phyloP scores from a whole-genome alignment of 2,888 invertebrate species.

The Autographa pulchrina region DNA sequence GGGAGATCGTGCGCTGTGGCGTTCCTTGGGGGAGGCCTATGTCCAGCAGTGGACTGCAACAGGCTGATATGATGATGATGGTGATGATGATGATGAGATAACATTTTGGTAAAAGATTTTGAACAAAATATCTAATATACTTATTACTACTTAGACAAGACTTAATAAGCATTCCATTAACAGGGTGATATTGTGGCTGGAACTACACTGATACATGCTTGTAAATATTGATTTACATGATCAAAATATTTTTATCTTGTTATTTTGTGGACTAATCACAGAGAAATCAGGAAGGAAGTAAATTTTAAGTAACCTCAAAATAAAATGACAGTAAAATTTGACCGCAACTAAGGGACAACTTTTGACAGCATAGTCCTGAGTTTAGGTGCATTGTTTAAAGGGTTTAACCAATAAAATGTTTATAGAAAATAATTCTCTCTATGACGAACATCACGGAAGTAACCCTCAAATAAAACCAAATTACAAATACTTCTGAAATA shows the following conservation, averaged over 20 bases:
- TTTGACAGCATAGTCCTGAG: not conserved
- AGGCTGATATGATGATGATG: too few species aligned
- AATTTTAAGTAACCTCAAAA: not conserved
- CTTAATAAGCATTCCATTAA: too few species aligned
- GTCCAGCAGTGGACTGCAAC: too few species aligned
- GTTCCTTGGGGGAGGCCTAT: too few species aligned
- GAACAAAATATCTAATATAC: not conserved
- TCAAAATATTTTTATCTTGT: too few species aligned
- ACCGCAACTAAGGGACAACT: not conserved
- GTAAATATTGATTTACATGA: too few species aligned
- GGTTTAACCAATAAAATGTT: not conserved
- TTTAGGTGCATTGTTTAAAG: not conserved
- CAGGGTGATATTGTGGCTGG: too few species aligned
- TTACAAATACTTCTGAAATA: conserved; percentile 38
- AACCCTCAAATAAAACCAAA: conserved; percentile 28
- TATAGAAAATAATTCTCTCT: conserved; percentile 17
- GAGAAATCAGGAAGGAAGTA: too few species aligned
- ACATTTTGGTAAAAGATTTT: not conserved
- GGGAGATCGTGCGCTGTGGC: too few species aligned
- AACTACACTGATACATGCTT: too few species aligned
- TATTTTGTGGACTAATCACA: too few species aligned
- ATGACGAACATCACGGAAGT: conserved; percentile 1
- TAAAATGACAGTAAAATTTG: not conserved
- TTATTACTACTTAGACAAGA: not conserved
- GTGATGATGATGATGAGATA: too few species aligned